Percentiles rank a stretch among this genome's conserved stretches.
Evolutionary conservation across 2,888 invertebrate genomes (phyloP).

Genomic region (Empis stercorea): DNA sequence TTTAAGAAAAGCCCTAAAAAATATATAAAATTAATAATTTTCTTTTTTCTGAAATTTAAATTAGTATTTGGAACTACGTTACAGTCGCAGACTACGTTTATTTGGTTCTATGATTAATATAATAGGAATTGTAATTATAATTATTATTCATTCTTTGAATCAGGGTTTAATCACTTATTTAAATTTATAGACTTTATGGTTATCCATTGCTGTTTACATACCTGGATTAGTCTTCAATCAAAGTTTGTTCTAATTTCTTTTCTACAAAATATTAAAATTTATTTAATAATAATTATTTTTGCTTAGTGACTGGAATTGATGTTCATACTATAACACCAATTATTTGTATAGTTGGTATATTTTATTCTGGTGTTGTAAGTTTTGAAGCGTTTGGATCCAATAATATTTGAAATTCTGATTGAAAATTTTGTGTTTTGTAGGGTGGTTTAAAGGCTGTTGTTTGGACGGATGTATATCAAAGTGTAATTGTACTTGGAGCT

Average conservation of each 20-base stretch:
- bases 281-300: too few relatives aligned
- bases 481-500: slow-evolving; percentile 59
- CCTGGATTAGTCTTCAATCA: slow-evolving; percentile 63
- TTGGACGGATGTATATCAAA: slow-evolving; percentile 76
- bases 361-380: slow-evolving; percentile 82
- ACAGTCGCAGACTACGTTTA: slow-evolving; percentile 52
- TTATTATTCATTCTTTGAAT: neutral
- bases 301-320: slow-evolving; percentile 50
- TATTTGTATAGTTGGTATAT: slow-evolving; percentile 65
- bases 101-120: slow-evolving; percentile 57
- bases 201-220: slow-evolving; percentile 48
- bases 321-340: slow-evolving; percentile 69
- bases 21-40: too few relatives aligned
- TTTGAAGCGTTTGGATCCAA: too few relatives aligned
- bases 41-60: neutral
- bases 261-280: too few relatives aligned
- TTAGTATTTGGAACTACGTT: slow-evolving; percentile 58
- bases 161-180: neutral
- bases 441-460: slow-evolving; percentile 71
- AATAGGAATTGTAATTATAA: slow-evolving; percentile 54
- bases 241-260: too few relatives aligned
- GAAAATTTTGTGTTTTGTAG: slow-evolving; percentile 34
- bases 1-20: too few relatives aligned
- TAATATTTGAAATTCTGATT: neutral
- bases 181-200: slow-evolving; percentile 24